A percentile compares a stretch with the other conserved stretches of the same genome.
These are phyloP conservation scores for Nerophis lumbriciformis DNA, from an alignment of 2,113 vertebrate species.

Conservation along the genomic window DNA sequence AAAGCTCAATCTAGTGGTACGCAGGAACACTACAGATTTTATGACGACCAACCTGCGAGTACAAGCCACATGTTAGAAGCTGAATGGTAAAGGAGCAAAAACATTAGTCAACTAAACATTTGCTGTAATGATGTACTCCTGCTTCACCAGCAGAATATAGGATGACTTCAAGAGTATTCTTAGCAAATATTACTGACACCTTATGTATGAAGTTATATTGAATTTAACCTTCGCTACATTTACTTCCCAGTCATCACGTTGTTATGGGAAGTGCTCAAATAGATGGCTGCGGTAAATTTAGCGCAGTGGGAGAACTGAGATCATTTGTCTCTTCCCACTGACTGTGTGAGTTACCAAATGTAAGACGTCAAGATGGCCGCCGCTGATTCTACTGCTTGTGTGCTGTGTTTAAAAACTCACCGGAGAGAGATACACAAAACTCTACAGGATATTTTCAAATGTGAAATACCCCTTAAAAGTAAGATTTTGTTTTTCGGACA, in stretches of 20 bases:
- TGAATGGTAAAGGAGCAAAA: too few species aligned
- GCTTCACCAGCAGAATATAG: conserved; percentile 15
- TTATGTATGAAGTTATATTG: too few species aligned
- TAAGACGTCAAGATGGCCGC: not conserved
- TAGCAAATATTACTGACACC: conserved; percentile 21
- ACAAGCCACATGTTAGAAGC: too few species aligned
- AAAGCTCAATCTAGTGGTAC: too few species aligned
- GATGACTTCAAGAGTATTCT: conserved; percentile 15
- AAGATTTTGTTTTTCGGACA: too few species aligned
- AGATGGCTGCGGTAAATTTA: conserved; percentile 43
- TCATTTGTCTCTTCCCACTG: conserved; percentile 54
- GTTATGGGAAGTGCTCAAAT: conserved; percentile 25
- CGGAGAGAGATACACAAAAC: conserved; percentile 17
- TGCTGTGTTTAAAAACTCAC: conserved; percentile 58
- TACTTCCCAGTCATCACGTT: conserved; percentile 17
- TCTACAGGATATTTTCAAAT: too few species aligned
- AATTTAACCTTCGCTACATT: too few species aligned
- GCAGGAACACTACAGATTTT: too few species aligned
- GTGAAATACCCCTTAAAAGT: too few species aligned
- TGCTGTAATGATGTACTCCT: not conserved
- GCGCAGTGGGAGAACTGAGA: conserved; percentile 41
- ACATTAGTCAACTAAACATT: too few species aligned
- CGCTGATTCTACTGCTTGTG: not conserved
- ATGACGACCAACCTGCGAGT: too few species aligned
- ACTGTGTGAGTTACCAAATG: conserved; percentile 51